Conservation (phyloP, 2,888 invertebrate genomes). For the Nineta flava region DNA sequence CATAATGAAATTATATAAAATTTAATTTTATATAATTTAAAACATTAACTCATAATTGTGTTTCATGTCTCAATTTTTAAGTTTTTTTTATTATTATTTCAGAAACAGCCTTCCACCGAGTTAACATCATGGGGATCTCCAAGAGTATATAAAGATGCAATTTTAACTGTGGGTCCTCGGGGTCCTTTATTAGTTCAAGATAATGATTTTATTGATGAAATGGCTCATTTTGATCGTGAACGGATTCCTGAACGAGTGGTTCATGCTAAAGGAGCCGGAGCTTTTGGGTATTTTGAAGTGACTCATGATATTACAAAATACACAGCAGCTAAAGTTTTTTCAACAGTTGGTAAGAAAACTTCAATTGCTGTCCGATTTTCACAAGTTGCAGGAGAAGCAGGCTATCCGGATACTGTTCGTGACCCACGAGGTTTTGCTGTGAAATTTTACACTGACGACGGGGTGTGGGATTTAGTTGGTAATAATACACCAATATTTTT, state of each 20-base stretch:
- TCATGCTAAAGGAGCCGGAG: constrained; percentile 90
- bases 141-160: constrained; percentile 57
- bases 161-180: constrained; percentile 64
- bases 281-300: constrained; percentile 76
- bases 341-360: constrained; percentile 59
- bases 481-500: constrained; percentile 91
- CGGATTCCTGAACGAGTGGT: constrained; percentile 92
- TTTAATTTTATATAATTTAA: too few species aligned
- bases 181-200: constrained; percentile 84
- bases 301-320: constrained; percentile 74
- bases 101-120: constrained; percentile 42
- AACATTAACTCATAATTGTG: too few species aligned
- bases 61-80: too few species aligned
- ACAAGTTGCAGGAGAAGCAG: constrained; percentile 77
- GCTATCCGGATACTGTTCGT: constrained; percentile 79
- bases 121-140: constrained; percentile 74
- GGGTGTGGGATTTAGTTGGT: constrained; percentile 87
- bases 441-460: constrained; percentile 87
- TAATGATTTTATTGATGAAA: constrained; percentile 59
- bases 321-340: constrained; percentile 63
- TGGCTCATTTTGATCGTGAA: constrained; percentile 76
- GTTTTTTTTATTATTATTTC: constrained; percentile 16
- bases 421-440: constrained; percentile 88
- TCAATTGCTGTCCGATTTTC: constrained; percentile 69
- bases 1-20: too few species aligned